A percentile compares a stretch with the other conserved stretches of the same genome.
phyloP scores from a whole-genome alignment of 2,888 invertebrate species.

The Ceratothoa steindachneri region DNA sequence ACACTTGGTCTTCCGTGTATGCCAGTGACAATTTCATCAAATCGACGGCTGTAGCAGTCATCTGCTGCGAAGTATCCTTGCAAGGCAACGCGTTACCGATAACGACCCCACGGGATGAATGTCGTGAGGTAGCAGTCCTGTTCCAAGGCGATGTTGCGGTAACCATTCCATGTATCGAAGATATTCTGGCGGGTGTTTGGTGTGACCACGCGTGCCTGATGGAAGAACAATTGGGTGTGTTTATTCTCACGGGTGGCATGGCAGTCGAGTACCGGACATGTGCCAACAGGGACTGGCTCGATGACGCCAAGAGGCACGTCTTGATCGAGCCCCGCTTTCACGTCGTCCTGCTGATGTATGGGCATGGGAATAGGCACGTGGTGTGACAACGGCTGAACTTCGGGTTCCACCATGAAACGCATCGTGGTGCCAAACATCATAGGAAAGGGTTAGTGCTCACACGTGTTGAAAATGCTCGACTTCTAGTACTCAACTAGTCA shows the following conservation, averaged over 20 bases:
- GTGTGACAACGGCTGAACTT: constrained; percentile 12
- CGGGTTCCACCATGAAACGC: constrained; percentile 14
- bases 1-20: constrained; percentile 16
- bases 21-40: constrained; percentile 10
- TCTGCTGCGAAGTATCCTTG: constrained; percentile 2
- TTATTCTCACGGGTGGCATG: constrained; percentile 18
- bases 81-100: no score
- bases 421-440: constrained; percentile 4
- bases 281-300: constrained; percentile 17
- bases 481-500: no score
- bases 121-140: constrained; percentile 13
- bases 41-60: constrained; percentile 16
- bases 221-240: background rate
- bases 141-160: constrained; percentile 9
- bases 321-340: constrained; percentile 20
- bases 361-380: constrained; percentile 19
- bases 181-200: constrained; percentile 7
- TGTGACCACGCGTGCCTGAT: constrained; percentile 7
- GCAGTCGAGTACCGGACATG: constrained; percentile 16
- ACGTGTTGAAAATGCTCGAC: constrained; percentile 19
- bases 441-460: background rate
- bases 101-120: constrained; percentile 25
- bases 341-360: constrained; percentile 19
- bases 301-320: constrained; percentile 11
- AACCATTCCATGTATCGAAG: no score